A percentile compares a stretch with the other conserved stretches of the same genome.
phyloP scores from a whole-genome alignment of 1,140 invertebrate genomes.

The Goniozus legneri region DNA sequence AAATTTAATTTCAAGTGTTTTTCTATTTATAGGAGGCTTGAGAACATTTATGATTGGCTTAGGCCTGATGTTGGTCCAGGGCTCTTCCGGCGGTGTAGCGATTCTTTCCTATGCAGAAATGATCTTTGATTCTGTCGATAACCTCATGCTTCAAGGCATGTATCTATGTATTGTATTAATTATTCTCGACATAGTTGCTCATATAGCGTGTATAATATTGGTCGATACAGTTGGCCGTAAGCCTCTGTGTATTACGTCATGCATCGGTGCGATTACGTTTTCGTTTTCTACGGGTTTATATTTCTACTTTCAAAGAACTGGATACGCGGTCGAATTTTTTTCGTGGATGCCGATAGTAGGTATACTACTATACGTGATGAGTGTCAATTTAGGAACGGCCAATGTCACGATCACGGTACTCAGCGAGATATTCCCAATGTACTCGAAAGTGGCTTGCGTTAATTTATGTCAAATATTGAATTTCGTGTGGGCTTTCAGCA shows the following conservation, averaged over 20 bases:
- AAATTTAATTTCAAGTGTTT: background rate
- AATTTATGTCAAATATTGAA: conserved; percentile 1
- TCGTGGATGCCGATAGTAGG: background rate
- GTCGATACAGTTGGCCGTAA: conserved; percentile 8
- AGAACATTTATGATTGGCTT: background rate
- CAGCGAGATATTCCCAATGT: conserved; percentile 13
- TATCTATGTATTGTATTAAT: background rate
- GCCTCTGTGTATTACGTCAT: conserved; percentile 9
- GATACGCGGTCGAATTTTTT: background rate
- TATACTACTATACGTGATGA: conserved; percentile 3
- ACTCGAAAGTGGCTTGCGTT: conserved; percentile 5
- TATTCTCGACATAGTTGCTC: background rate
- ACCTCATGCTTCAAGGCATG: background rate
- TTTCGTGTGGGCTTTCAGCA: background rate
- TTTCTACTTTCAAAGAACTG: conserved; percentile 4
- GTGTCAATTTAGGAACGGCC: conserved; percentile 2
- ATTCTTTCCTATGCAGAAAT: conserved; percentile 3
- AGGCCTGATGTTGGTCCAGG: background rate
- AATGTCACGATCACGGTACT: conserved; percentile 4
- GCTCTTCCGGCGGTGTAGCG: conserved; percentile 1
- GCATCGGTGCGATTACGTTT: background rate
- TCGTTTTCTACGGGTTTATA: conserved; percentile 1
- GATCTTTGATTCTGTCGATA: conserved; percentile 6
- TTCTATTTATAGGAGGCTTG: background rate
- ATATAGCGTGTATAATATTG: background rate